phyloP scores from a whole-genome alignment of 2,888 invertebrate genomes.

The Protodeltote pygarga region DNA sequence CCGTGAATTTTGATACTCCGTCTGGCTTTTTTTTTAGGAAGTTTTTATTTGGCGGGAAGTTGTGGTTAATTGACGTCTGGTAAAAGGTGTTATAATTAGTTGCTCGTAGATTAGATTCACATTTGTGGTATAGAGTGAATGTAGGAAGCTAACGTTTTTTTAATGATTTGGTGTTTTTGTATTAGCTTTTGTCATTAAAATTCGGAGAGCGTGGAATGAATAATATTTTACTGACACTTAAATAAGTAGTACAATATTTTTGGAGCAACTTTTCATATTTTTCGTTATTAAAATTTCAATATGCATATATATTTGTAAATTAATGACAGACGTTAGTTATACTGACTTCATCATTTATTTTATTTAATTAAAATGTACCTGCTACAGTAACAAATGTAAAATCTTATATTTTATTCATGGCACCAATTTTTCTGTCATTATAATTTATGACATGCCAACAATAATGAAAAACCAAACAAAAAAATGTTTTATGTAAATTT shows the following conservation, averaged over 20 bases:
- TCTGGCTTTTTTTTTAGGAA: slow-evolving; percentile 40
- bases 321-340: too few species aligned
- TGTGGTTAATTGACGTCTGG: slow-evolving; percentile 20
- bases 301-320: too few species aligned
- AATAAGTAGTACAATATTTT: too few species aligned
- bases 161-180: neutral
- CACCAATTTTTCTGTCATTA: slow-evolving; percentile 19
- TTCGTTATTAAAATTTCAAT: too few species aligned
- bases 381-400: neutral
- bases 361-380: neutral
- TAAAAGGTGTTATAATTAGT: slow-evolving; percentile 30
- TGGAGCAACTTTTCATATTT: too few species aligned
- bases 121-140: neutral
- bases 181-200: too few species aligned
- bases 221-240: too few species aligned
- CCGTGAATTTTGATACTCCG: slow-evolving; percentile 70
- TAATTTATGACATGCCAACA: slow-evolving; percentile 23
- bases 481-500: slow-evolving; percentile 34
- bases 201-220: too few species aligned
- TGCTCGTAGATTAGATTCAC: slow-evolving; percentile 9
- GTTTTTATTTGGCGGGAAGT: slow-evolving; percentile 23
- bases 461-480: slow-evolving; percentile 14
- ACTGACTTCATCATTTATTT: too few species aligned
- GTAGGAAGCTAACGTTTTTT: neutral
- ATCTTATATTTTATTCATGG: slow-evolving; percentile 4